Evolutionary conservation across 1,140 invertebrate genomes (phyloP).

Genomic region (Lasioglossum albipes): DNA sequence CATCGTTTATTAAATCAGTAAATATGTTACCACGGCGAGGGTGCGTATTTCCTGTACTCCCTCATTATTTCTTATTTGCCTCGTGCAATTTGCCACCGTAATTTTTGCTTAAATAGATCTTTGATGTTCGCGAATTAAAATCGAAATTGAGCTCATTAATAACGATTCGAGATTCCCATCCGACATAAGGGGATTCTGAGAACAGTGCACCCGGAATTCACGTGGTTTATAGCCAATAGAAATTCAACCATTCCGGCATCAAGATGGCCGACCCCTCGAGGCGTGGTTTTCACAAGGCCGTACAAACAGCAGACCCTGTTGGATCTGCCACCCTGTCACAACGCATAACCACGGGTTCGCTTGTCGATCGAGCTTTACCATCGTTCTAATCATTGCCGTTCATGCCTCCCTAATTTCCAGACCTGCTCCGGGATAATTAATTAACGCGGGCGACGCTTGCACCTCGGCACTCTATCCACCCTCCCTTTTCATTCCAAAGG

Average conservation of each 20-base stretch:
- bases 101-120: no score
- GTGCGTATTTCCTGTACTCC: no score
- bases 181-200: slow-evolving; percentile 7
- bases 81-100: no score
- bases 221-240: slow-evolving; percentile 45
- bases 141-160: not conserved
- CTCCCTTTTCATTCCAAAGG: no score
- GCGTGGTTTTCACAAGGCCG: slow-evolving; percentile 59
- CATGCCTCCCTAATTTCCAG: slow-evolving; percentile 31
- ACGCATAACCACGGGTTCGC: not conserved
- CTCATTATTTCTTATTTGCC: no score
- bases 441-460: not conserved
- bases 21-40: no score
- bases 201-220: slow-evolving; percentile 41
- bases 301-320: not conserved
- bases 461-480: no score
- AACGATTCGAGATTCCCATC: not conserved
- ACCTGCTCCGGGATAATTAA: not conserved
- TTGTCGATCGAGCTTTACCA: slow-evolving; percentile 23
- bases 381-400: slow-evolving; percentile 33
- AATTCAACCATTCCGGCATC: slow-evolving; percentile 46
- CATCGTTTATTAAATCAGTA: no score
- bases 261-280: slow-evolving; percentile 63
- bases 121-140: no score
- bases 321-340: no score